Percentiles rank a stretch among this genome's conserved stretches.
These are phyloP conservation scores for Panthera uncia DNA, from an alignment of 2,113 vertebrate genomes.

Conservation along the genomic window DNA sequence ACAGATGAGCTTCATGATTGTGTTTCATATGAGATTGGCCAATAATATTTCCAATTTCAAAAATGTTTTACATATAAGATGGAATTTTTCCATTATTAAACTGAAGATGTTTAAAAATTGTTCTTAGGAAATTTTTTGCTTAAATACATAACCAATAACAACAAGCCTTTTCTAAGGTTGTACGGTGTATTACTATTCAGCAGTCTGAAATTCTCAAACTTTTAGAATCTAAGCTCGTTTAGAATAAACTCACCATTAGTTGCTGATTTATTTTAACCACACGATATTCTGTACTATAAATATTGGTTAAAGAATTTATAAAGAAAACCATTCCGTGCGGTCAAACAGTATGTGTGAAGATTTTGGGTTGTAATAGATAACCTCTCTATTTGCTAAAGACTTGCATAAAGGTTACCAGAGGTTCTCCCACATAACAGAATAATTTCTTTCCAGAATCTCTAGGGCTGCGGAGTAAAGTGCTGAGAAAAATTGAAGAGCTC, in stretches of 20 bases:
- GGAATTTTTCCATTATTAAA: background rate
- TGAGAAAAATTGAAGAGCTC: constrained; percentile 89
- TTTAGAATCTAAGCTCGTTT: constrained; percentile 32
- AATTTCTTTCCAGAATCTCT: constrained; percentile 86
- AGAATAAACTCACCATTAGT: background rate
- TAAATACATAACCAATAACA: background rate
- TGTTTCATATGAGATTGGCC: background rate
- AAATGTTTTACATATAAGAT: background rate
- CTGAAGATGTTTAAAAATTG: background rate
- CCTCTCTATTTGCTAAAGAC: background rate
- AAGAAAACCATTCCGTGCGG: background rate
- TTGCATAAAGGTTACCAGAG: background rate
- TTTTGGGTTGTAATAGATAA: constrained; percentile 25
- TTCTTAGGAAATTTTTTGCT: background rate
- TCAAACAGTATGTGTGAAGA: background rate
- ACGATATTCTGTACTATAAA: background rate
- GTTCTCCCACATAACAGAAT: background rate
- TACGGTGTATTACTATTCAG: background rate
- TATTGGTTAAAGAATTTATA: constrained; percentile 5
- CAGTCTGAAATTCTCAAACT: constrained; percentile 42
- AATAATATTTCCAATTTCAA: background rate
- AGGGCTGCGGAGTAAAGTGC: constrained; percentile 87
- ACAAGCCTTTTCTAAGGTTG: constrained; percentile 8
- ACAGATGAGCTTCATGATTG: background rate
- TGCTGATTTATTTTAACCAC: constrained; percentile 16